Evolutionary conservation across 1,140 invertebrate genomes (phyloP).

Genomic region (Odontomachus brunneus): DNA sequence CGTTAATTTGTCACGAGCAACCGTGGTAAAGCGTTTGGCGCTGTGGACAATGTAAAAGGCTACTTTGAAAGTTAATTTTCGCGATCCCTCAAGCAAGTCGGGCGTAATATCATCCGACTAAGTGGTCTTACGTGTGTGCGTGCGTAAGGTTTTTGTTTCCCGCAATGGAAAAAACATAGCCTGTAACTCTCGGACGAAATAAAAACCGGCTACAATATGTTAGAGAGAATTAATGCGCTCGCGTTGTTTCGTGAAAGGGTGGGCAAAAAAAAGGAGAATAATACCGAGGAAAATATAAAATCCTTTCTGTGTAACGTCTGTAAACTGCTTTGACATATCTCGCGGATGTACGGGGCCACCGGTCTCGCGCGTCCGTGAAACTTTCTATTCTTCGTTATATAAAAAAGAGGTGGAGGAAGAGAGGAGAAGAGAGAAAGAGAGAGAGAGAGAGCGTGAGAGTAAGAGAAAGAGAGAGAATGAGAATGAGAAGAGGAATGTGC

Average conservation of each 20-base stretch:
- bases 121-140: too few species aligned
- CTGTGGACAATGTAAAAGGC: too few species aligned
- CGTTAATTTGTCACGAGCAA: too few species aligned
- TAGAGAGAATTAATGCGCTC: not conserved
- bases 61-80: too few species aligned
- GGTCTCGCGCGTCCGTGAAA: conserved; percentile 7
- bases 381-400: conserved; percentile 24
- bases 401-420: not conserved
- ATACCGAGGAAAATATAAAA: not conserved
- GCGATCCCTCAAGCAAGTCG: too few species aligned
- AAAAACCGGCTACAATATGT: not conserved
- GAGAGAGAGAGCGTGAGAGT: not conserved
- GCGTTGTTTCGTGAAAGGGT: not conserved
- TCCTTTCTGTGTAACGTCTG: conserved; percentile 8
- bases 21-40: too few species aligned
- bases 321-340: conserved; percentile 33
- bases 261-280: not conserved
- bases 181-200: not conserved
- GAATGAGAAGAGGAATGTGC: conserved; percentile 9
- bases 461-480: not conserved
- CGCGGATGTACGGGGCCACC: not conserved
- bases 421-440: not conserved
- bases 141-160: too few species aligned
- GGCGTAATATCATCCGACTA: too few species aligned
- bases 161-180: not conserved